Percentiles rank a stretch among this genome's conserved stretches.
Conservation (phyloP, 1,140 invertebrate species). For the Aphis craccivora region DNA sequence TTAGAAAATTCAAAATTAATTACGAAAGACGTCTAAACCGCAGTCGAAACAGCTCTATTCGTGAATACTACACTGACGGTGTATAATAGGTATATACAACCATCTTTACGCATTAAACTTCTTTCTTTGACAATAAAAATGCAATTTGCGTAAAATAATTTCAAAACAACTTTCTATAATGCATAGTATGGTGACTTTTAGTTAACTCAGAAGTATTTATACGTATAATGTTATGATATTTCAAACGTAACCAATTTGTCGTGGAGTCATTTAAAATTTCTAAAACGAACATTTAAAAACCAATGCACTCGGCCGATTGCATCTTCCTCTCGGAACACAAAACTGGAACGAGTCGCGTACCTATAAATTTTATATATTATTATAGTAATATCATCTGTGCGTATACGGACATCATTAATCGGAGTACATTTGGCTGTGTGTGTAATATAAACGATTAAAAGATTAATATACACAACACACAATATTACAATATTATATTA, state of each 20-base stretch:
- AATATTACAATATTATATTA: not conserved
- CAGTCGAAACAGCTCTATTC: not conserved
- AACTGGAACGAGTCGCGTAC: not conserved
- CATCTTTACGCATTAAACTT: slow-evolving; percentile 16
- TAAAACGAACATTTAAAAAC: not conserved
- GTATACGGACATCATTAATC: not conserved
- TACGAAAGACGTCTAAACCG: not conserved
- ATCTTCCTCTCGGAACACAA: not conserved
- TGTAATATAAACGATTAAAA: not conserved
- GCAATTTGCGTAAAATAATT: not conserved
- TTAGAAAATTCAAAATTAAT: not conserved
- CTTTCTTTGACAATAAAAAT: slow-evolving; percentile 30
- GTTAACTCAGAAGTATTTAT: not conserved
- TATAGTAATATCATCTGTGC: not conserved
- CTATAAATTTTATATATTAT: not conserved
- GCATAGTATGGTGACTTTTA: not conserved
- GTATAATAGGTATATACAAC: not conserved
- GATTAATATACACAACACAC: not conserved
- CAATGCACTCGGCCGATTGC: not conserved
- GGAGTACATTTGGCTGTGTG: not conserved
- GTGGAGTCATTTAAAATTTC: slow-evolving; percentile 18
- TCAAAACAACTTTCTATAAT: slow-evolving; percentile 25
- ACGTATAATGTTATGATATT: not conserved
- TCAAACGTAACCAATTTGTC: not conserved
- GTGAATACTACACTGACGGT: not conserved